Conservation (phyloP, 1,140 invertebrate species). For the Belonocnema kinseyi region DNA sequence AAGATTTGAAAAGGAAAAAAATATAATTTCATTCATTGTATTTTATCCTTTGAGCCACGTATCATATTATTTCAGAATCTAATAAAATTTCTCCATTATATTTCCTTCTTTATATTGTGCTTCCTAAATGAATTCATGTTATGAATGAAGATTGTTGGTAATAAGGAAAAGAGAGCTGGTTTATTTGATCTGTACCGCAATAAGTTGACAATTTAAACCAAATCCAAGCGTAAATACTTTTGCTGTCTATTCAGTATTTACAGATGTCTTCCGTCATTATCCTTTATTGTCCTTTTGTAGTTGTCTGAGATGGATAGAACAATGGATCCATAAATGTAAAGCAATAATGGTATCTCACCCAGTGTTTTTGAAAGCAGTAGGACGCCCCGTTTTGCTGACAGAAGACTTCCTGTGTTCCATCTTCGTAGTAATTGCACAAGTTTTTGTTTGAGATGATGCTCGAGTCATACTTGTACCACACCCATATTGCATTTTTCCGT, state of each 20-base stretch:
- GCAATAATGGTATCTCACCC: slow-evolving; percentile 6
- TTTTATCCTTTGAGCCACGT: no score
- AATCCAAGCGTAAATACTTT: no score
- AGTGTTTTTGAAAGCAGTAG: slow-evolving; percentile 5
- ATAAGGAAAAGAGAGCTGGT: no score
- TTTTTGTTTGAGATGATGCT: slow-evolving; percentile 23
- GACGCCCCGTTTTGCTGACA: slow-evolving; percentile 18
- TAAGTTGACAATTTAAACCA: no score
- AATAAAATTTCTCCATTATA: no score
- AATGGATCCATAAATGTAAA: slow-evolving; percentile 25
- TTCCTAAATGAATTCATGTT: no score
- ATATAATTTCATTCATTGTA: no score
- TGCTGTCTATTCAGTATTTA: not conserved
- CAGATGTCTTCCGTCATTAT: not conserved
- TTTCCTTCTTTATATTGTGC: no score
- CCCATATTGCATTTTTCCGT: slow-evolving; percentile 27
- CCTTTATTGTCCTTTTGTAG: not conserved
- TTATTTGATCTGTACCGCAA: no score
- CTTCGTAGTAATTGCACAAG: slow-evolving; percentile 25
- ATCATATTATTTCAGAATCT: no score
- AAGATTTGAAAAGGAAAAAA: no score
- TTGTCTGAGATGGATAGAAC: slow-evolving; percentile 15
- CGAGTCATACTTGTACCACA: not conserved
- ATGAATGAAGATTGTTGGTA: no score
- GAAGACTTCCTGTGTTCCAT: slow-evolving; percentile 24